Evolutionary conservation across 2,113 vertebrate species (phyloP).

Genomic region (Protobothrops mucrosquamatus): DNA sequence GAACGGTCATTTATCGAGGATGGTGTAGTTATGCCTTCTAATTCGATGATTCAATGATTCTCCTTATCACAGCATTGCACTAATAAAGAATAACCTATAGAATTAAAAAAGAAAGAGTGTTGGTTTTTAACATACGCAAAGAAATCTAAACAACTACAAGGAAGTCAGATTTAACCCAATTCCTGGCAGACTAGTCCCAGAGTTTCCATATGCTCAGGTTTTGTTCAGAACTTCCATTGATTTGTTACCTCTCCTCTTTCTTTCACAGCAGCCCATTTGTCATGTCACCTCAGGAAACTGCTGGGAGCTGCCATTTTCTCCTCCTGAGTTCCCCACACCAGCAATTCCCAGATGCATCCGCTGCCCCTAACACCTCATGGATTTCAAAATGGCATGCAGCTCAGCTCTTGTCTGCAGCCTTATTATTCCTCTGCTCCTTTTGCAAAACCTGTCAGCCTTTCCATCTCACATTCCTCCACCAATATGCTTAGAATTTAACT

Average conservation of each 20-base stretch:
- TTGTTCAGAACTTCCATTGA: neutral
- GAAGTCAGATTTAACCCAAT: neutral
- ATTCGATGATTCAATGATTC: neutral
- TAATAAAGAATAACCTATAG: neutral
- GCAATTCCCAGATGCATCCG: neutral
- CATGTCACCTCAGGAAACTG: neutral
- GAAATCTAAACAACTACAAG: neutral
- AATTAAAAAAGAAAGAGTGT: neutral
- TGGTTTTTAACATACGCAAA: neutral
- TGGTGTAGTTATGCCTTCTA: neutral
- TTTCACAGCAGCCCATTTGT: neutral
- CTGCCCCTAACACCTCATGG: neutral
- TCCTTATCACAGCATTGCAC: neutral
- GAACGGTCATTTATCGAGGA: neutral
- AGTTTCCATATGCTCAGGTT: neutral
- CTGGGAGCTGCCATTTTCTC: neutral
- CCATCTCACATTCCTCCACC: neutral
- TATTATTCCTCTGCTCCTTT: neutral
- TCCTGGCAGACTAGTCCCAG: neutral
- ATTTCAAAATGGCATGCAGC: neutral
- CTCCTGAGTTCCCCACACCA: neutral
- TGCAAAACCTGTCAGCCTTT: neutral
- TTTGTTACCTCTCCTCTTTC: neutral
- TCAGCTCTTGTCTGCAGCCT: neutral
- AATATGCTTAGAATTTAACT: neutral